These are phyloP conservation scores for Tachina lurida DNA, from an alignment of 2,888 invertebrate genomes.

Conservation along the genomic window DNA sequence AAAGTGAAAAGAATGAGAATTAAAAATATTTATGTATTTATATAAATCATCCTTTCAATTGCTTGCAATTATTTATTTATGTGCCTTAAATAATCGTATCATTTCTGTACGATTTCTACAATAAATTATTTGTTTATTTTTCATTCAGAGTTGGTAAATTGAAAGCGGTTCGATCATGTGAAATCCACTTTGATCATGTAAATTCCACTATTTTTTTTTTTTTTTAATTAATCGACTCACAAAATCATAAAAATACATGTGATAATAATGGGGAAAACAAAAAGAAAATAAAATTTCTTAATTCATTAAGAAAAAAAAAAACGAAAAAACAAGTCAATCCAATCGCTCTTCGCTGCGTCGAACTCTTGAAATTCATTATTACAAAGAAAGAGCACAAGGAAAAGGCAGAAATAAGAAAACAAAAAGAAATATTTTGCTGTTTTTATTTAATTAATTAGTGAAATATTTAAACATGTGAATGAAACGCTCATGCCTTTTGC, in stretches of 20 bases:
- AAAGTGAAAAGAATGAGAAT: background rate
- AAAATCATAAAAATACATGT: conserved; percentile 29
- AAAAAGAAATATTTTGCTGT: background rate
- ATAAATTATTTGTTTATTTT: conserved; percentile 5
- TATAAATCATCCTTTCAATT: background rate
- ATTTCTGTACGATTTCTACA: background rate
- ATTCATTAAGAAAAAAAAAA: conserved; percentile 23
- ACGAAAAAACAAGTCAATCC: conserved; percentile 1
- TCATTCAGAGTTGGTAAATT: conserved; percentile 14
- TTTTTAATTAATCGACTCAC: conserved; percentile 26
- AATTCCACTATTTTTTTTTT: background rate
- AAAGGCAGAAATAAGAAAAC: background rate
- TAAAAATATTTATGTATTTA: background rate
- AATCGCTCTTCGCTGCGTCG: background rate
- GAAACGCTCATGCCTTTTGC: conserved; percentile 34
- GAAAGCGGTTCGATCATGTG: conserved; percentile 56
- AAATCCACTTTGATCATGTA: conserved; percentile 43
- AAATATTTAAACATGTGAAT: conserved; percentile 54
- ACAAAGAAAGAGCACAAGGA: background rate
- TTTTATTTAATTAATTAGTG: conserved; percentile 42
- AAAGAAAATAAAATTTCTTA: background rate
- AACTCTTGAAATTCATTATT: conserved; percentile 8
- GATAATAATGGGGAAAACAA: background rate
- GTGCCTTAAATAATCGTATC: background rate
- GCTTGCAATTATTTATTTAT: background rate